These are phyloP conservation scores for Ernsta delagoae DNA, from an alignment of 2,888 invertebrate species.

Conservation along the genomic window DNA sequence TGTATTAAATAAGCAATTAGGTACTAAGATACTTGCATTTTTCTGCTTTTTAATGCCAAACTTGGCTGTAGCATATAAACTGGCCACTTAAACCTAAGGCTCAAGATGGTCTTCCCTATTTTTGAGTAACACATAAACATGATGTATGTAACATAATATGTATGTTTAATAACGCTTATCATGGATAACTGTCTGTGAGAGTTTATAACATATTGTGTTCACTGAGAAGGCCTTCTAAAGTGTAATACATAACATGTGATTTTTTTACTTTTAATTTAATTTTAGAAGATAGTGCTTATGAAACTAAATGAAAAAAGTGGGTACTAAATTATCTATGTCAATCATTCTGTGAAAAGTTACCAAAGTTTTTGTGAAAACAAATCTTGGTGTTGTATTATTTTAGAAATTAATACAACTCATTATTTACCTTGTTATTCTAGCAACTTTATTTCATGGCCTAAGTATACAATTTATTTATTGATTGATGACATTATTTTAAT, in stretches of 20 bases:
- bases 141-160: neutral
- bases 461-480: neutral
- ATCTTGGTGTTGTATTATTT: constrained; percentile 8
- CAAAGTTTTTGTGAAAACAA: constrained; percentile 26
- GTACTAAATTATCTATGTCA: constrained; percentile 33
- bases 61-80: constrained; percentile 15
- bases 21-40: constrained; percentile 16
- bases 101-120: constrained; percentile 37
- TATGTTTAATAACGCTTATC: neutral
- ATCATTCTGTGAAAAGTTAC: constrained; percentile 31
- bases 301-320: constrained; percentile 4
- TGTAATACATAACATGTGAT: neutral
- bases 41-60: constrained; percentile 28
- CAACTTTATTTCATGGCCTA: constrained; percentile 4
- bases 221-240: constrained; percentile 15
- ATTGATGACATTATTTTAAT: neutral
- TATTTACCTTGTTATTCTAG: constrained; percentile 4
- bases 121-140: neutral
- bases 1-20: neutral
- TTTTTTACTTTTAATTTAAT: neutral
- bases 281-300: neutral
- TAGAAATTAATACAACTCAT: constrained; percentile 10
- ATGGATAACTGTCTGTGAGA: neutral
- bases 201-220: constrained; percentile 25
- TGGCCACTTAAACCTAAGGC: constrained; percentile 24